Evolutionary conservation across 2,888 invertebrate species (phyloP).

Genomic region (Drosophila leonis): DNA sequence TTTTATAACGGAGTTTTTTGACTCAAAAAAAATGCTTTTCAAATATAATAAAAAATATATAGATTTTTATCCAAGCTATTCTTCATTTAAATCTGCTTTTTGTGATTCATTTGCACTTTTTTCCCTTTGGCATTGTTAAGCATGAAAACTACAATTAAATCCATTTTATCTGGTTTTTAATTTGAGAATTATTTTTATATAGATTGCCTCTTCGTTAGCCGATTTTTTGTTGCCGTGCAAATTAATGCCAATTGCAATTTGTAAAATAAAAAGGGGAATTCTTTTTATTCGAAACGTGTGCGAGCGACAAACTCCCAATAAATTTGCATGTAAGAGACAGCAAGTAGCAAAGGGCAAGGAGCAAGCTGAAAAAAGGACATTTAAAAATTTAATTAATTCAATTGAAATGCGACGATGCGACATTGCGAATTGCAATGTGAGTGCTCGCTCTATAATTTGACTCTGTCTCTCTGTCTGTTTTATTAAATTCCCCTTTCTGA

Average conservation of each 20-base stretch:
- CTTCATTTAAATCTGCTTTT: background rate
- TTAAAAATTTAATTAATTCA: conserved; percentile 74
- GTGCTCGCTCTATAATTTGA: conserved; percentile 51
- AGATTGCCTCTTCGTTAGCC: conserved; percentile 19
- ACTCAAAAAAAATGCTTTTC: background rate
- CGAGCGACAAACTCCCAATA: conserved; percentile 55
- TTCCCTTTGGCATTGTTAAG: background rate
- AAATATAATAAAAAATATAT: background rate
- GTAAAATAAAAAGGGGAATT: conserved; percentile 37
- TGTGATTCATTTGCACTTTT: background rate
- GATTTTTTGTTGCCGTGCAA: conserved; percentile 10
- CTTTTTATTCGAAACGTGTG: conserved; percentile 56
- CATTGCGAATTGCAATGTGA: conserved; percentile 28
- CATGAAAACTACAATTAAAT: conserved; percentile 7
- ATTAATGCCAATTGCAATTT: conserved; percentile 36
- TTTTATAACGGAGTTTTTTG: background rate
- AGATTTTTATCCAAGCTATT: background rate
- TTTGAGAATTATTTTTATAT: conserved; percentile 2
- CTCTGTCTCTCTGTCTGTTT: conserved; percentile 6
- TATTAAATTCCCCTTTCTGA: conserved; percentile 8
- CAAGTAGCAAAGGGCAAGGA: conserved; percentile 5
- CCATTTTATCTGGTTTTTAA: conserved; percentile 3
- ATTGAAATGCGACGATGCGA: conserved; percentile 57
- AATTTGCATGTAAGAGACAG: conserved; percentile 64
- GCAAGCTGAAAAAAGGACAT: conserved; percentile 41